These are phyloP conservation scores for Cephalopterus ornatus DNA, from an alignment of 2,113 vertebrate genomes.

Conservation along the genomic window DNA sequence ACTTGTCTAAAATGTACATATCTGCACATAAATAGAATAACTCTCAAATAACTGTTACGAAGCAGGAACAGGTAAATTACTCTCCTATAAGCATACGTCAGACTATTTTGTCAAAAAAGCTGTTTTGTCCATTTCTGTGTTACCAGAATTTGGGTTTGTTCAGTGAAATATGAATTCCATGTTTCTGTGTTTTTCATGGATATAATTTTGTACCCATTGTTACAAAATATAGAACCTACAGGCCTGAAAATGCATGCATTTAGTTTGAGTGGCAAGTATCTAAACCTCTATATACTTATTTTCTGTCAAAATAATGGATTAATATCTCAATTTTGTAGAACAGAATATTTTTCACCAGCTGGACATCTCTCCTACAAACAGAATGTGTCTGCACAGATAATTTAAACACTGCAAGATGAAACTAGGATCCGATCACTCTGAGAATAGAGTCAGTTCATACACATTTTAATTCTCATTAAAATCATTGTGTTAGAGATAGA, in stretches of 20 bases:
- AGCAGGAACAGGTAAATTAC: not conserved
- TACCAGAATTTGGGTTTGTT: not conserved
- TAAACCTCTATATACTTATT: not conserved
- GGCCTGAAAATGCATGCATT: not conserved
- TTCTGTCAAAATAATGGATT: slow-evolving; percentile 2
- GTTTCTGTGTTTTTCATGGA: not conserved
- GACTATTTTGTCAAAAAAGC: fast-evolving
- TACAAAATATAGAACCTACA: not conserved
- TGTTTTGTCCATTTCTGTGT: not conserved
- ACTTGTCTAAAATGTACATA: not conserved
- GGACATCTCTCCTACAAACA: not conserved
- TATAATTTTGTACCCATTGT: not conserved
- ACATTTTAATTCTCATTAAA: slow-evolving; percentile 44
- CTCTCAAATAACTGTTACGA: not conserved
- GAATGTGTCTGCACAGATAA: not conserved
- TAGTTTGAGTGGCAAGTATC: not conserved
- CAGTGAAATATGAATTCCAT: not conserved
- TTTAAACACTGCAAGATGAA: not conserved
- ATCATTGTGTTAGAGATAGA: slow-evolving; percentile 3
- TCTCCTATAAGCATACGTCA: not conserved
- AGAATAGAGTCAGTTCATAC: not conserved
- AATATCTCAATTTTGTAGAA: not conserved
- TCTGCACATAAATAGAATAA: not conserved
- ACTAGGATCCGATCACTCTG: not conserved
- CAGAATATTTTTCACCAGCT: not conserved